These are phyloP conservation scores for Lycodopsis pacificus DNA, from an alignment of 2,797 vertebrate species.

Conservation along the genomic window DNA sequence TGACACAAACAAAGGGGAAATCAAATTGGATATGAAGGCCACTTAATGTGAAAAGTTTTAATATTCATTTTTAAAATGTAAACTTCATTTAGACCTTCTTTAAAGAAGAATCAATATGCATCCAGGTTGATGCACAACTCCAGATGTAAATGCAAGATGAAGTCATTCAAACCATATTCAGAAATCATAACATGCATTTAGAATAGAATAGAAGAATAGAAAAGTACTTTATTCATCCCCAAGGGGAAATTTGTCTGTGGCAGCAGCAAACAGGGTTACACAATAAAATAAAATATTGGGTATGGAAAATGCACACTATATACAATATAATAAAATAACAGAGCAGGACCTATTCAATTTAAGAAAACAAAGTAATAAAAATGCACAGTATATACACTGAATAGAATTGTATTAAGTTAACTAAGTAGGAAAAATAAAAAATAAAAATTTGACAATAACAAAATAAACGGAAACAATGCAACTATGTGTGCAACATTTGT, in stretches of 20 bases:
- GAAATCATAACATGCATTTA: background rate
- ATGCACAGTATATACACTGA: too few species aligned
- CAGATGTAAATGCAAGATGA: background rate
- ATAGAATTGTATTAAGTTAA: too few species aligned
- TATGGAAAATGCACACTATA: too few species aligned
- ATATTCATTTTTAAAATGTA: background rate
- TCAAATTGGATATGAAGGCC: conserved; percentile 3
- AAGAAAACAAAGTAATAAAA: too few species aligned
- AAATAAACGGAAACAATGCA: conserved; percentile 16
- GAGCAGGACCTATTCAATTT: too few species aligned
- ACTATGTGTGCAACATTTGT: conserved; percentile 2
- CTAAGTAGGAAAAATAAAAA: too few species aligned
- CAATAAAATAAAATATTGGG: too few species aligned
- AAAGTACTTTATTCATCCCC: too few species aligned
- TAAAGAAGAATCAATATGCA: background rate
- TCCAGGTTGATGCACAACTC: background rate
- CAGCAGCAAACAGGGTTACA: too few species aligned
- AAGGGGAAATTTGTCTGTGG: too few species aligned
- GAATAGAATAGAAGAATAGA: too few species aligned
- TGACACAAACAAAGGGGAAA: conserved; percentile 24
- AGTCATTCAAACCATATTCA: background rate
- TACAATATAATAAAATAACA: too few species aligned
- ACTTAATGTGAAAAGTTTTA: background rate
- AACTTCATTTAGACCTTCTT: background rate
- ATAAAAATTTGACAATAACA: background rate